Conservation (phyloP, 2,113 vertebrate species). For the Catharus minimus region DNA sequence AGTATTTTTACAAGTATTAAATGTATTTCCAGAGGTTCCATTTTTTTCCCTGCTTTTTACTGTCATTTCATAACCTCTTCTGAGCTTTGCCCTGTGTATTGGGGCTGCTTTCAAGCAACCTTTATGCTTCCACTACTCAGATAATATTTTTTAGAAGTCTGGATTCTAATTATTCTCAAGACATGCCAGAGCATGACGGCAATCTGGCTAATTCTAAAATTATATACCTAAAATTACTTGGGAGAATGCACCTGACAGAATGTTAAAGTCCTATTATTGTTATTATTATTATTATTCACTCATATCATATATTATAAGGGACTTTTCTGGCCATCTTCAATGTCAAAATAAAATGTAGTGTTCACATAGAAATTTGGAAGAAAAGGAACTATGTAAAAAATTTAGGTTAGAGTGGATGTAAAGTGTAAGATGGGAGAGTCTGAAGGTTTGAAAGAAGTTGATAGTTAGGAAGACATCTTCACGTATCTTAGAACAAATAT, state of each 20-base stretch:
- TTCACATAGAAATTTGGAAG: neutral
- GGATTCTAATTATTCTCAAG: neutral
- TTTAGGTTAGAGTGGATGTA: neutral
- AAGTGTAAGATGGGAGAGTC: neutral
- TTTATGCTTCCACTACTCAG: neutral
- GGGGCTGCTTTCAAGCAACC: neutral
- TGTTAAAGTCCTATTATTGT: neutral
- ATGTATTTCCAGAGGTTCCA: neutral
- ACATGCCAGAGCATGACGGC: neutral
- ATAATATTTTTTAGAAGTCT: neutral
- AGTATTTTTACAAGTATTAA: neutral
- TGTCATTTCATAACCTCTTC: neutral
- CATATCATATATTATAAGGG: neutral
- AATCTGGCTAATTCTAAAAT: neutral
- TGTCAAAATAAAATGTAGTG: neutral
- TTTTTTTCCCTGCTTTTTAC: neutral
- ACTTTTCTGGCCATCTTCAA: neutral
- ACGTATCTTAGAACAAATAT: neutral
- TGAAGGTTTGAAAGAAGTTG: neutral
- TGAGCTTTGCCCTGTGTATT: neutral
- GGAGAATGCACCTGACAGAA: neutral
- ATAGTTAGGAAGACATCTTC: neutral
- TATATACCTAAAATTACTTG: neutral
- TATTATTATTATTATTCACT: neutral
- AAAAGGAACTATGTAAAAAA: neutral